Conservation (phyloP, 2,888 invertebrate species). For the Lysandra coridon region DNA sequence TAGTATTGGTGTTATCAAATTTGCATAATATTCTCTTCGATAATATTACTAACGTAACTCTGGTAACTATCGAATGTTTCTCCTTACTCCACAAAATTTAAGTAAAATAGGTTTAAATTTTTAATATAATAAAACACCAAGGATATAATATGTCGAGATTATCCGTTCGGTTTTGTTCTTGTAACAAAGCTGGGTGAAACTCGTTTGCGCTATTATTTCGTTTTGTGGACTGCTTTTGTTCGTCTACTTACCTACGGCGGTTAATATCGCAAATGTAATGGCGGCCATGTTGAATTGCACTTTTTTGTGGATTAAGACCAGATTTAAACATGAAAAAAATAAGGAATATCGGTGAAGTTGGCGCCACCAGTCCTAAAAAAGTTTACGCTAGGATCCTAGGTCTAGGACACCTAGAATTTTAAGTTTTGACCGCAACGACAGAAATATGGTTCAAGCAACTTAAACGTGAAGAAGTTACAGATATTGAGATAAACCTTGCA, state of each 20-base stretch:
- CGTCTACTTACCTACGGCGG: conserved; percentile 17
- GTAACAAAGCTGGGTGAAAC: conserved; percentile 22
- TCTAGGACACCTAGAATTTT: too few relatives aligned
- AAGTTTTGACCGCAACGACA: too few relatives aligned
- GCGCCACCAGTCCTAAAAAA: background rate
- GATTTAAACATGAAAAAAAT: background rate
- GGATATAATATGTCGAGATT: conserved; percentile 3
- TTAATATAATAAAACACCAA: background rate
- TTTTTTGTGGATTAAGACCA: background rate
- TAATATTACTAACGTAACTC: background rate
- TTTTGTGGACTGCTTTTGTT: conserved; percentile 28
- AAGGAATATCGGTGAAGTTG: background rate
- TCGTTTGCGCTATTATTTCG: conserved; percentile 26
- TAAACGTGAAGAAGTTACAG: too few relatives aligned
- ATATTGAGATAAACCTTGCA: too few relatives aligned
- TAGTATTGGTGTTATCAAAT: background rate
- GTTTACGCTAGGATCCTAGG: too few relatives aligned
- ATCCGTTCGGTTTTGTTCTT: conserved; percentile 7
- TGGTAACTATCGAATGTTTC: background rate
- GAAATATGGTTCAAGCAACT: too few relatives aligned
- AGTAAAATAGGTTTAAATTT: background rate
- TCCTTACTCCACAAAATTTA: background rate
- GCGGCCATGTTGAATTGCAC: conserved; percentile 4
- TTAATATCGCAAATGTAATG: conserved; percentile 11
- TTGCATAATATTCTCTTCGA: background rate